Evolutionary conservation across 2,888 invertebrate species (phyloP).

Genomic region (Trissoscelio sp.): DNA sequence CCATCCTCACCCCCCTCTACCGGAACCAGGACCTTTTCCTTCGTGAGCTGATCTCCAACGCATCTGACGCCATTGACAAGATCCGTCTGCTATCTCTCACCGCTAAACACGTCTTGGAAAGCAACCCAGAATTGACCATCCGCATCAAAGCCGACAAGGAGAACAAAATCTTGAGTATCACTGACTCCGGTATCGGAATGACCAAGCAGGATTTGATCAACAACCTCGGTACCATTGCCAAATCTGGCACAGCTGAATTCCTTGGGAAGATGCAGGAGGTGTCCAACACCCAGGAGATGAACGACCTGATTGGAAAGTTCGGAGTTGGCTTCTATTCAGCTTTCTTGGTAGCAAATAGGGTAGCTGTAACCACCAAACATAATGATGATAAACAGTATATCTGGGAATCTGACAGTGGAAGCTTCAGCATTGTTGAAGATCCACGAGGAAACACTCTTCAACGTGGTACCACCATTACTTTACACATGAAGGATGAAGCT

Average conservation of each 20-base stretch:
- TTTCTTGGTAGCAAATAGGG: constrained; percentile 97
- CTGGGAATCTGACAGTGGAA: constrained; percentile 98
- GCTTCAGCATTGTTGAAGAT: constrained; percentile 96
- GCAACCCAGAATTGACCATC: constrained; percentile 93
- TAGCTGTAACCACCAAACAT: constrained; percentile 97
- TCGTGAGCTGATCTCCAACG: constrained; percentile 99
- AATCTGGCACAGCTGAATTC: constrained; percentile 98
- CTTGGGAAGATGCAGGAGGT: constrained; percentile 93
- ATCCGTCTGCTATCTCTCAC: constrained; percentile 97
- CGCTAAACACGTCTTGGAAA: constrained; percentile 90
- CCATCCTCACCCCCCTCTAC: constrained; percentile 99
- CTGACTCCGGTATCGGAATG: constrained; percentile 99
- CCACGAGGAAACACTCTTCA: constrained; percentile 96
- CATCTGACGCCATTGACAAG: constrained; percentile 99
- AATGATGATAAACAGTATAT: constrained; percentile 97
- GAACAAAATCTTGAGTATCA: constrained; percentile 94
- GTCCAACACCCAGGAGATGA: constrained; percentile 88
- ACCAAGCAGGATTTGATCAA: constrained; percentile 95
- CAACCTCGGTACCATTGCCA: constrained; percentile 99
- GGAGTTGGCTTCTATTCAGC: constrained; percentile 99
- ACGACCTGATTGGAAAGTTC: constrained; percentile 99
- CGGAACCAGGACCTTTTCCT: constrained; percentile 99
- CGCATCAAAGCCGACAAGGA: constrained; percentile 94
- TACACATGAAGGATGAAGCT: constrained; percentile 98
- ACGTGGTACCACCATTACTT: constrained; percentile 94